A percentile compares a stretch with the other conserved stretches of the same genome.
These are phyloP conservation scores for Dermatemys mawii DNA, from an alignment of 2,113 vertebrate genomes.

Conservation along the genomic window DNA sequence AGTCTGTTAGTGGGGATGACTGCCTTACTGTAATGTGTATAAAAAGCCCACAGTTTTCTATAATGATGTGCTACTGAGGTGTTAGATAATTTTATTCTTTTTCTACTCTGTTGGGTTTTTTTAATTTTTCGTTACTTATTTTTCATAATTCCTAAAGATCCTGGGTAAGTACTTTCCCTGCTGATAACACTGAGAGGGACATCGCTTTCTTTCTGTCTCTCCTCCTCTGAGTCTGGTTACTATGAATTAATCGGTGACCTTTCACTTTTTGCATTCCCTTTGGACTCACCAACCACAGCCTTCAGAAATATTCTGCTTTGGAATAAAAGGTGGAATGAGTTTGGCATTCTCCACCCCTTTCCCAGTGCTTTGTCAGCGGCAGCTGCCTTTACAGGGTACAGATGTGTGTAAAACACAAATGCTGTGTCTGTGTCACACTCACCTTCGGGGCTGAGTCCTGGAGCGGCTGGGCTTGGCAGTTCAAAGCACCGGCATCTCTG, in stretches of 20 bases:
- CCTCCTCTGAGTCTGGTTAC: slow-evolving; percentile 21
- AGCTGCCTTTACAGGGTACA: slow-evolving; percentile 46
- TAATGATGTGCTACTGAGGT: slow-evolving; percentile 83
- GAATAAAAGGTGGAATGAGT: slow-evolving; percentile 64
- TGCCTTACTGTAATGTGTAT: slow-evolving; percentile 78
- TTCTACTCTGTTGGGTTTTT: slow-evolving; percentile 81
- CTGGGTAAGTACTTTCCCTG: slow-evolving; percentile 67
- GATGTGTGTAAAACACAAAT: fast-evolving
- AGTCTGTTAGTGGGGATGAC: slow-evolving; percentile 80
- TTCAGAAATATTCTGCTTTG: slow-evolving; percentile 58
- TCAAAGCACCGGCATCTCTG: too few relatives aligned
- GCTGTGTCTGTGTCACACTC: neutral
- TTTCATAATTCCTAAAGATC: slow-evolving; percentile 81
- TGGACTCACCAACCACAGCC: slow-evolving; percentile 57
- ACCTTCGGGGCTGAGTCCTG: neutral
- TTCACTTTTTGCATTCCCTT: slow-evolving; percentile 66
- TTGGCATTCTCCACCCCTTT: slow-evolving; percentile 38
- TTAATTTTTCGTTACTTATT: slow-evolving; percentile 78
- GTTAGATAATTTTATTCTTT: slow-evolving; percentile 84
- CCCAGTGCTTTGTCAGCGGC: slow-evolving; percentile 30
- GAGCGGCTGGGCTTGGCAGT: too few relatives aligned
- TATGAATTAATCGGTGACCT: slow-evolving; percentile 75
- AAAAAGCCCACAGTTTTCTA: slow-evolving; percentile 79
- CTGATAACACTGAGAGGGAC: slow-evolving; percentile 60
- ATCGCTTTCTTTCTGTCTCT: neutral